A percentile compares a stretch with the other conserved stretches of the same genome.
phyloP scores from a whole-genome alignment of 2,797 vertebrate species.

The Acestrorhynchus altus region DNA sequence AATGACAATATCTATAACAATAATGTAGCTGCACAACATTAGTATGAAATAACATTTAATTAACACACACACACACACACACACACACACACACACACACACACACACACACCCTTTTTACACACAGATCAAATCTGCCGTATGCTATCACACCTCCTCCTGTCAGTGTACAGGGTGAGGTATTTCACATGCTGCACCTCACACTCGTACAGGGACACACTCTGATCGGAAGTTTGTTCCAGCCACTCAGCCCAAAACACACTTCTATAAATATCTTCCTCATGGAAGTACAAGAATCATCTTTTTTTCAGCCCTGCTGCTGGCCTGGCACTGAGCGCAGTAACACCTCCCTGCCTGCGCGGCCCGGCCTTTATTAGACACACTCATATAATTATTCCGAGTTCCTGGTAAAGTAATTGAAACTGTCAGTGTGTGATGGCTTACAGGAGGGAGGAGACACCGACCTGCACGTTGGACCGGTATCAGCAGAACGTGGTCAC shows the following conservation, averaged over 20 bases:
- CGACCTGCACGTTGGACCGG: background rate
- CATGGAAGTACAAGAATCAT: conserved; percentile 32
- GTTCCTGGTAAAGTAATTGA: conserved; percentile 33
- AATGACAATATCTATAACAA: no score
- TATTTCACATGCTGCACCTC: conserved; percentile 45
- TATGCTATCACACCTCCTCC: conserved; percentile 28
- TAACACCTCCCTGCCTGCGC: conserved; percentile 37
- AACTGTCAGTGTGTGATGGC: conserved; percentile 37
- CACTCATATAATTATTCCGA: conserved; percentile 33
- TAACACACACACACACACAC: conserved; percentile 2
- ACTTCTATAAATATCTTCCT: conserved; percentile 51
- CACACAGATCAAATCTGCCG: conserved; percentile 13
- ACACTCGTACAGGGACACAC: conserved; percentile 16
- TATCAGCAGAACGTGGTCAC: background rate
- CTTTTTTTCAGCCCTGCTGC: background rate
- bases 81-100: background rate
- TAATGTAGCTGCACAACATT: no score
- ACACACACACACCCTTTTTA: conserved; percentile 6
- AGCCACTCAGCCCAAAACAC: conserved; percentile 30
- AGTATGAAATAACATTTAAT: no score
- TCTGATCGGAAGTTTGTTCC: conserved; percentile 38
- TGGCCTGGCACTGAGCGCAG: conserved; percentile 6
- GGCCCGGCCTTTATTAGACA: conserved; percentile 21
- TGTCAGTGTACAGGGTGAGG: conserved; percentile 41
- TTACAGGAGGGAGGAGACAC: conserved; percentile 15